Conservation (phyloP, 2,797 vertebrate genomes). For the Mus spretus region DNA sequence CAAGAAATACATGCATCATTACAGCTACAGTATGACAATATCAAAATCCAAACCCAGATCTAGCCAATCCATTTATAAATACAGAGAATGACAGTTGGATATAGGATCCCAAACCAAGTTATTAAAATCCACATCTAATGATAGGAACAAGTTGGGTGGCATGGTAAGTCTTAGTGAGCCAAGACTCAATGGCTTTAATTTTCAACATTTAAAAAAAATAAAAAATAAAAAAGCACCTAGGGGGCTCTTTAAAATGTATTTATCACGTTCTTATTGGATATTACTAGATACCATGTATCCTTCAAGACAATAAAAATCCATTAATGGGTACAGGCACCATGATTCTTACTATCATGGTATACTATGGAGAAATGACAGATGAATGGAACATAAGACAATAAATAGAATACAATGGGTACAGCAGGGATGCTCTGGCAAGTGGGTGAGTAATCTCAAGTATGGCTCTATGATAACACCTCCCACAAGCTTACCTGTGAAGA, state of each 20-base stretch:
- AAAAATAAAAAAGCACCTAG: neutral
- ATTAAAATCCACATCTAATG: neutral
- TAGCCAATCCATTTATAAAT: conserved; percentile 8
- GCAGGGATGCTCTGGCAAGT: neutral
- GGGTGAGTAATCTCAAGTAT: neutral
- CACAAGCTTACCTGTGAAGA: neutral
- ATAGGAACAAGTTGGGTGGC: neutral
- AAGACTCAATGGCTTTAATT: neutral
- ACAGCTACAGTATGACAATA: neutral
- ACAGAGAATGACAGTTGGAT: neutral
- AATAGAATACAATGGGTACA: neutral
- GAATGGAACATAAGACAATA: neutral
- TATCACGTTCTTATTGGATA: neutral
- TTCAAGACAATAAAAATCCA: conserved; percentile 36
- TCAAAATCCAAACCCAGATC: neutral
- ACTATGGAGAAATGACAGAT: neutral
- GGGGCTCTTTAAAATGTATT: neutral
- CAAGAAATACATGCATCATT: neutral
- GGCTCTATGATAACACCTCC: neutral
- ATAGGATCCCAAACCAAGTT: neutral
- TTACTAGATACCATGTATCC: neutral
- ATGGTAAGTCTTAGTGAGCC: neutral
- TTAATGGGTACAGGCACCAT: neutral
- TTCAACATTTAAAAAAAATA: conserved; percentile 35
- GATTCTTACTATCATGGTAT: neutral